Base-by-base conservation (phyloP, 2,113 vertebrate species). In the Mustela lutreola region DNA sequence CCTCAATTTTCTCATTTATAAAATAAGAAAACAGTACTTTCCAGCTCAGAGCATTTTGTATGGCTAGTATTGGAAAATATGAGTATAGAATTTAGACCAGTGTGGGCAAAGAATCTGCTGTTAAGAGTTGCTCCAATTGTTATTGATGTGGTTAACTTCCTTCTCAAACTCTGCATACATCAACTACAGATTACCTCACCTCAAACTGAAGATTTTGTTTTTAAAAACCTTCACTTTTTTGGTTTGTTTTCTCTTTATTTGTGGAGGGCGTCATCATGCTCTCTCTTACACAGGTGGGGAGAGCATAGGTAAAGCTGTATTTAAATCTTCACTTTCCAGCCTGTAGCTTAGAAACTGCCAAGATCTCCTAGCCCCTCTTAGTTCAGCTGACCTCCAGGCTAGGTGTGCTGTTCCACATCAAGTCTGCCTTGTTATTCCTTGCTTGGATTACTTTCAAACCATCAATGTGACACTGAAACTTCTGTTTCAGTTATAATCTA, bases 351-450 rank as follows among this genome's bases (percentile, higher is more conserved):
- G 4, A 42, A 28, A 4, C 60, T 76, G 12, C 63, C 80, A 62
- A 31, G 28, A n/a, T 42, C 15, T 96, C 15, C 4, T 19, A 0
- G 36, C 3, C 24, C 5, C 1, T 18, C 22, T 21, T 33, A 2
- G 16, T 15, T 24, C 5, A 16, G 19, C 21, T 81, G 11, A 3
- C 28, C 6, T 21, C 16, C 31, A n/a, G 33, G 18, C 10, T n/a
- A 1, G 0, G 1, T 28, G 5, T 11, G 11, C 5, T 71, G 0
- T 50, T 45, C 21, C 5, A 3, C 75, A 22, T 31, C 50, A 15
- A 21, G 11, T 9, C 48, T 56, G 11, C 4, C 4, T 93, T 63
- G 6, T 21, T 21, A 22, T 2, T 56, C 24, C 2, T 26, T 45
- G 16, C 11, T 28, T 19, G 4, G 33, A 28, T 73, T 36, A 71